Evolutionary conservation across 35 echinoderm and acorn worm species (phyloP), one percentile per base, ranked within the genome.

Genomic region (Ophiothrix spiculata): DNA sequence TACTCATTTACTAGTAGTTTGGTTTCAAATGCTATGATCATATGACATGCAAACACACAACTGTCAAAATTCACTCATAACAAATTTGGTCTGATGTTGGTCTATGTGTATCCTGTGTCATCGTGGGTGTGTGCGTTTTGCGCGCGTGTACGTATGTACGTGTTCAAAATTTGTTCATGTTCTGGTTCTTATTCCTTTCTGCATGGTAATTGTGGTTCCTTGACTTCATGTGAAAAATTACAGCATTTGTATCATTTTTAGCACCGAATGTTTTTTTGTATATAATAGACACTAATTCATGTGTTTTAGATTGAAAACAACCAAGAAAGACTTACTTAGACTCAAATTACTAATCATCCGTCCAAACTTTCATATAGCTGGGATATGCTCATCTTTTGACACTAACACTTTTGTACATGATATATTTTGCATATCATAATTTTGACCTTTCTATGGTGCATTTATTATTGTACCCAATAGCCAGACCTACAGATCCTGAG

Each of bases 381-480:
- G 60, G 60, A 69, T 69, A 69, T 69, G 60, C 60, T 69, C 60
- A 69, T n/a, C 23, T 6, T 69, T 12, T 69, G 60, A 69, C 42
- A 49, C 60, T 69, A 69, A 69, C 60, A 69, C 42, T 10, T 10
- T 49, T 49, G 29, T 69, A 69, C 60, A 69, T 69, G 1, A 69
- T 69, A 69, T 69, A 49, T 69, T 69, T 69, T 69, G n/a, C 29
- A 28, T 69, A 28, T 28, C 60, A 15, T 69, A 15, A 69, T 69
- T 69, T 49, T 49, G 6, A 12, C 23, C 17, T 25, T 25, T 69
- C 16, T 69, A 69, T 69, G 60, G 60, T 69, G 60, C 60, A 10
- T 69, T 69, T 69, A 69, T 69, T 69, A 69, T 69, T 69, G 60
- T 69, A 69, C 60, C 60, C 60, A 69, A 69, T 69, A 69, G 60